These are phyloP conservation scores for Willowsia nigromaculata DNA, from an alignment of 2,888 invertebrate species.

Conservation along the genomic window DNA sequence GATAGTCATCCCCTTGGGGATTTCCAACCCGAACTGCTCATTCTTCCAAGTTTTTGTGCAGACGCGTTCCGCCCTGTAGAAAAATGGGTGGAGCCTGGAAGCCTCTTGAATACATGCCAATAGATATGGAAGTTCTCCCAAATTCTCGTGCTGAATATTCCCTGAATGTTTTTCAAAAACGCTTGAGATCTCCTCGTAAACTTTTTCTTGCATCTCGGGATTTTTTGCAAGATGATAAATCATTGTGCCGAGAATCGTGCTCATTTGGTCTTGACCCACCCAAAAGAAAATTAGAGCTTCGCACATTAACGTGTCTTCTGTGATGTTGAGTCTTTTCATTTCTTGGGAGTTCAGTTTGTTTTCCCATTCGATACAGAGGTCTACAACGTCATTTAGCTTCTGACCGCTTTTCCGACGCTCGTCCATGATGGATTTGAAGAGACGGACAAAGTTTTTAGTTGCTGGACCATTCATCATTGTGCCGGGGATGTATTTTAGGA, in stretches of 20 bases:
- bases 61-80: conserved; percentile 73
- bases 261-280: conserved; percentile 75
- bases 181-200: conserved; percentile 69
- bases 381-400: conserved; percentile 63
- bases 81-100: conserved; percentile 68
- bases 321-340: conserved; percentile 65
- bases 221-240: conserved; percentile 66
- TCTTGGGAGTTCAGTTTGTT: conserved; percentile 66
- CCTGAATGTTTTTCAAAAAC: conserved; percentile 68
- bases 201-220: conserved; percentile 70
- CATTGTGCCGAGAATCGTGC: conserved; percentile 59
- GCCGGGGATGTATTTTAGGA: conserved; percentile 14
- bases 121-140: conserved; percentile 72
- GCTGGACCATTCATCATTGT: conserved; percentile 36
- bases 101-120: conserved; percentile 73
- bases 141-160: conserved; percentile 68
- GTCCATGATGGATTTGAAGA: conserved; percentile 62
- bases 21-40: conserved; percentile 56
- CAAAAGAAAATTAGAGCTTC: conserved; percentile 74
- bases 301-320: conserved; percentile 65
- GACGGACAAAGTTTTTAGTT: conserved; percentile 36
- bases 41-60: conserved; percentile 74
- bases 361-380: conserved; percentile 37
- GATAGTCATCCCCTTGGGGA: conserved; percentile 72
- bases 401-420: conserved; percentile 53